Base-by-base conservation (phyloP, 1,140 invertebrate species). In the Plectrocnemia conspersa region DNA sequence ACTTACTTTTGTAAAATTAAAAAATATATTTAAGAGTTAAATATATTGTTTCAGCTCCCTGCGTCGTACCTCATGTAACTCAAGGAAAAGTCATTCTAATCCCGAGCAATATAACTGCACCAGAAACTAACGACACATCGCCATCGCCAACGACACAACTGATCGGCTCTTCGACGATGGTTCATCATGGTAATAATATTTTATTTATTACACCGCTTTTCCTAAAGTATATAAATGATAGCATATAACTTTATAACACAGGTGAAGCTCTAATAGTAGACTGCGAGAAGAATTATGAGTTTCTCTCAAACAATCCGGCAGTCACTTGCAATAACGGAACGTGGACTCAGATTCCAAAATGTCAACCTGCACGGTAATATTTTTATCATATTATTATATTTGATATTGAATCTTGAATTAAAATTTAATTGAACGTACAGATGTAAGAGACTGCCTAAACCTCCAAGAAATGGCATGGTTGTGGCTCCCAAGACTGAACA, bases 401-500 rank as follows among this genome's bases (percentile, higher is more conserved):
- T 38, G 3, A 35, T 50, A 7, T 41, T 15, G 3, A 36, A 42
- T 3, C 15, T 19, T 50, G 24, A 41, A 42, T 38, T n/a, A n/a
- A 41, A 4, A 19, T 24, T 41, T 19, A n/a, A 41, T 41, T 6
- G 9, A 44, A 19, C 63, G 32, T 50, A 27, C 55, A 80, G 89
- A 33, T 98, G 95, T 69, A 93, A 93, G 68, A 81, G 81, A 63
- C 82, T 97, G 72, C 96, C 96, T 0, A 86, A 82, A 58, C 73
- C 83, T 5, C 91, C 95, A 0, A 84, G 88, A 29, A 87, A 97
- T 64, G 94, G 94, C 1, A 91, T 96, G 82, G 92, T 97, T 1
- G 88, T 98, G 44, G 95, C 94, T 0, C 93, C 93, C 0, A 95
- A 96, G 67, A 93, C 91, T 1, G 91, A 94, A 56, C 95, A 98